These are phyloP conservation scores for Laothoe populi DNA, from an alignment of 2,888 invertebrate genomes.

Conservation along the genomic window DNA sequence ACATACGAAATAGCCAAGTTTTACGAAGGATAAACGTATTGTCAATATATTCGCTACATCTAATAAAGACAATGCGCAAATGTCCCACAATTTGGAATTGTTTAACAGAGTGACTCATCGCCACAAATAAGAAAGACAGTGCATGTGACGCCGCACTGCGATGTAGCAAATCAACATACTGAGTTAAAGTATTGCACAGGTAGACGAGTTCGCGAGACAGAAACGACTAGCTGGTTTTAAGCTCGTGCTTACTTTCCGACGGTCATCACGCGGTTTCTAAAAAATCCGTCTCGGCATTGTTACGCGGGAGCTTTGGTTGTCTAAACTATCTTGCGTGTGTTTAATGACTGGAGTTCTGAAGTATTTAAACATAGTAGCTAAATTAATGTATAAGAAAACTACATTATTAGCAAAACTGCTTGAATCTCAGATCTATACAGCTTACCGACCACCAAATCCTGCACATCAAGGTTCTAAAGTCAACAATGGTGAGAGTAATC, in stretches of 20 bases:
- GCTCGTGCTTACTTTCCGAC: neutral
- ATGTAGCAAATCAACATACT: neutral
- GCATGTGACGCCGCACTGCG: neutral
- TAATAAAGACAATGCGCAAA: neutral
- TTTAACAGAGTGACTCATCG: conserved; percentile 1
- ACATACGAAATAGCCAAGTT: neutral
- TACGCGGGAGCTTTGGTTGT: neutral
- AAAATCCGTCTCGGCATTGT: neutral
- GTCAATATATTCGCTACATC: conserved; percentile 2
- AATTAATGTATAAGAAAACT: neutral
- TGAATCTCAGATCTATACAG: neutral
- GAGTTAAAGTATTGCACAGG: neutral
- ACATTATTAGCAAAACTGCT: neutral
- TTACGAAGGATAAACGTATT: neutral
- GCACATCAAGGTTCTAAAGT: neutral
- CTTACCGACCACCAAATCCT: neutral
- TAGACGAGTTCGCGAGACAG: conserved; percentile 10
- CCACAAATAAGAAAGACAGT: conserved; percentile 5
- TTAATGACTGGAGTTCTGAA: no score
- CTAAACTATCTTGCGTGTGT: neutral
- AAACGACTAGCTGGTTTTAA: neutral
- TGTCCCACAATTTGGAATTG: neutral
- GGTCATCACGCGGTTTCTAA: neutral
- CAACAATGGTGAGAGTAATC: neutral
- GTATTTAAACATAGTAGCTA: no score